Base-by-base conservation (phyloP, 2,888 invertebrate genomes). In the Euplexia lucipara region DNA sequence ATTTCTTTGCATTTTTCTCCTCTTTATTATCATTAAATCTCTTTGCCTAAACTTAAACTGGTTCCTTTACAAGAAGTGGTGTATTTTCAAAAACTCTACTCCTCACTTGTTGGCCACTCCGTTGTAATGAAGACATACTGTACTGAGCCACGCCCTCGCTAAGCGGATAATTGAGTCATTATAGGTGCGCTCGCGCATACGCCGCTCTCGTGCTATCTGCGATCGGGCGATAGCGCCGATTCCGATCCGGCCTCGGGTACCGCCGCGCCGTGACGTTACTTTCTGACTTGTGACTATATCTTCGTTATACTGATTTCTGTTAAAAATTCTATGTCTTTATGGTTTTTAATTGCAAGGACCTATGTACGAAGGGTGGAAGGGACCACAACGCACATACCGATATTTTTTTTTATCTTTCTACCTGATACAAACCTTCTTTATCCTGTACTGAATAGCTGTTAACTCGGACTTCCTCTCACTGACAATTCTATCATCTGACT, bases 121-220 rank as follows among this genome's bases (percentile, higher is more conserved):
- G 79, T 83, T 86, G 88, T 93, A 93, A 94, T 95, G 94, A 95
- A 95, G 95, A 95, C 92, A 93, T 93, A 95, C 88, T 89, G 90
- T 86, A 81, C 80, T 68, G 81, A 59, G 83, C 90, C 91, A 87
- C 95, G 94, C 95, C 95, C 86, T 83, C 92, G 82, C 94, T 95
- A 94, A 95, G 92, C 95, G 93, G 93, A 91, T 95, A 95, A 95
- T 95, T 95, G 95, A 95, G 95, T 92, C 95, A 95, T 95, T 95
- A 95, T 90, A 86, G 86, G 82, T 88, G 91, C 92, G 91, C 92
- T 90, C 88, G 93, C 93, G 92, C 93, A 90, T 83, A 82, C 81
- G 68, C 76, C 79, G 79, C 79, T 83, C 83, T 79, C 82, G 78
- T 76, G 80, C 86, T 88, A 91, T 90, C 90, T 87, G 74, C 82